Percentiles rank a stretch among this genome's conserved stretches.
phyloP scores from a whole-genome alignment of 2,797 vertebrate species.

The Oreonectes daqikongensis region DNA sequence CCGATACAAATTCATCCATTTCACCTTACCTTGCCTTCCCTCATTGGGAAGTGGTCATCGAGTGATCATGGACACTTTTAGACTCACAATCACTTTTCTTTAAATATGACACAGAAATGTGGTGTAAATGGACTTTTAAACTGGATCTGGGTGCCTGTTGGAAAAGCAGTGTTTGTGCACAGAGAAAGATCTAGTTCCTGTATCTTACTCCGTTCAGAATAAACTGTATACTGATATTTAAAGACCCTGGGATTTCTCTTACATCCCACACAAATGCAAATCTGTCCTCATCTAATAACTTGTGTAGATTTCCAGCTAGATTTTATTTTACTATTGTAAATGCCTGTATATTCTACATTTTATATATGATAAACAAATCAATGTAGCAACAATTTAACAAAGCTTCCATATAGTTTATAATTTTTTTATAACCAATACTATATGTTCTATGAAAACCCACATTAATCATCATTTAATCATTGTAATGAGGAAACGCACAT shows the following conservation, averaged over 20 bases:
- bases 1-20: conserved; percentile 57
- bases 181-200: conserved; percentile 59
- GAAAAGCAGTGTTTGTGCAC: conserved; percentile 62
- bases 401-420: no score
- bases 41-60: conserved; percentile 10
- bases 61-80: conserved; percentile 57
- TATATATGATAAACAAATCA: no score
- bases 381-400: no score
- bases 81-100: conserved; percentile 60
- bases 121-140: conserved; percentile 63
- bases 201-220: conserved; percentile 65
- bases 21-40: conserved; percentile 47
- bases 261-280: conserved; percentile 6
- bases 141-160: conserved; percentile 50
- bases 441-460: no score
- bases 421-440: no score
- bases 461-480: no score
- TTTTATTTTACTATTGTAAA: no score
- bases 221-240: conserved; percentile 58
- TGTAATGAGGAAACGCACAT: no score
- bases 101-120: conserved; percentile 62
- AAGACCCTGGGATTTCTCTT: conserved; percentile 58
- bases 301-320: no score
- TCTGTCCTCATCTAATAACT: no score
- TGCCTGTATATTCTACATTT: no score